These are phyloP conservation scores for Chymomyza procnemis DNA, from an alignment of 2,888 invertebrate species.

Conservation along the genomic window DNA sequence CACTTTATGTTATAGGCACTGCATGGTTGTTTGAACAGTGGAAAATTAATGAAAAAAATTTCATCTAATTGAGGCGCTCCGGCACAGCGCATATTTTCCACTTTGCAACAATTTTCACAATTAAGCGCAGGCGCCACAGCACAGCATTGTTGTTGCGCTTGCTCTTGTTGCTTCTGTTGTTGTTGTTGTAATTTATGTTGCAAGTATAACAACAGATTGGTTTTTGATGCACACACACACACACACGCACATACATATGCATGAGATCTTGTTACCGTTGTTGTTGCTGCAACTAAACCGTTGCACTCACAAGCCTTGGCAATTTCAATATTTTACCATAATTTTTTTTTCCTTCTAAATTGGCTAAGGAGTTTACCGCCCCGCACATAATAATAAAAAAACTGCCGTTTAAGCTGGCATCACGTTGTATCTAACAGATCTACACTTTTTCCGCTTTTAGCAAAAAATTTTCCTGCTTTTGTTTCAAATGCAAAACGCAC, in stretches of 20 bases:
- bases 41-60: slow-evolving; percentile 45
- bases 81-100: slow-evolving; percentile 47
- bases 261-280: slow-evolving; percentile 17
- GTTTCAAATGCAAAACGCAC: slow-evolving; percentile 11
- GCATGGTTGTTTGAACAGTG: slow-evolving; percentile 9
- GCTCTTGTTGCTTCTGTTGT: slow-evolving; percentile 37
- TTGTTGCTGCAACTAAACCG: background rate
- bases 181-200: slow-evolving; percentile 38
- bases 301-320: slow-evolving; percentile 3
- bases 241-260: background rate
- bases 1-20: slow-evolving; percentile 8
- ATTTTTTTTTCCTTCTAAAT: slow-evolving; percentile 20
- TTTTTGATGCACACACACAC: slow-evolving; percentile 21
- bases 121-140: slow-evolving; percentile 17
- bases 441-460: background rate
- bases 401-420: slow-evolving; percentile 61
- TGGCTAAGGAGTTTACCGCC: slow-evolving; percentile 32
- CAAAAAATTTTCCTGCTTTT: background rate
- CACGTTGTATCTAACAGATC: slow-evolving; percentile 3
- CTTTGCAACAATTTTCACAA: slow-evolving; percentile 36
- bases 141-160: slow-evolving; percentile 12
- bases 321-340: slow-evolving; percentile 17
- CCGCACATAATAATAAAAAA: slow-evolving; percentile 15
- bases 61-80: slow-evolving; percentile 53
- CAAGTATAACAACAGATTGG: background rate